These are phyloP conservation scores for Arctia plantaginis DNA, from an alignment of 2,888 invertebrate species.

Conservation along the genomic window DNA sequence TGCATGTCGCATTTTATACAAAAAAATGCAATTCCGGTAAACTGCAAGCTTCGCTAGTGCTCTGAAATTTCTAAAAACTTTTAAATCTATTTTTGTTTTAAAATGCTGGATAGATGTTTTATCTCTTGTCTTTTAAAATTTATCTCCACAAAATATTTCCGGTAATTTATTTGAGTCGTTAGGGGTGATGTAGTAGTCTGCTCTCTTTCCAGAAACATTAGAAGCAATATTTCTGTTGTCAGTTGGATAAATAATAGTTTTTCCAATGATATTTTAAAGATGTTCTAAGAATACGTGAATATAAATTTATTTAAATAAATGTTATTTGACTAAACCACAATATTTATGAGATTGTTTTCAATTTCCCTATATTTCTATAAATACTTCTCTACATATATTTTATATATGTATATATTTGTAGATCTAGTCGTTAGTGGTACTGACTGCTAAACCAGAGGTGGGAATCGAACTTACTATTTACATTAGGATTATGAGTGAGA, in stretches of 20 bases:
- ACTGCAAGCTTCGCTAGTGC: slow-evolving; percentile 31
- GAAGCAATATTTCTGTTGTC: background rate
- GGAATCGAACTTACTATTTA: too few relatives aligned
- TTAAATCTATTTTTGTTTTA: slow-evolving; percentile 20
- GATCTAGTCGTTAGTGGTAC: too few relatives aligned
- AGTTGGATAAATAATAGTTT: background rate
- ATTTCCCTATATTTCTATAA: background rate
- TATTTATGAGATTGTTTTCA: background rate
- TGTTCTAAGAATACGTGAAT: background rate
- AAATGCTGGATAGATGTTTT: slow-evolving; percentile 9
- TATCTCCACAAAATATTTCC: background rate
- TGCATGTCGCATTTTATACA: slow-evolving; percentile 21
- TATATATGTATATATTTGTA: too few relatives aligned
- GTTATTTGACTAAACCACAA: background rate
- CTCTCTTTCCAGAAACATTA: background rate
- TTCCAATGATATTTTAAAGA: background rate
- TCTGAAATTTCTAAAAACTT: slow-evolving; percentile 33
- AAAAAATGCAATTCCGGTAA: slow-evolving; percentile 40
- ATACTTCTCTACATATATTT: too few relatives aligned
- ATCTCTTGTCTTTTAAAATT: slow-evolving; percentile 1
- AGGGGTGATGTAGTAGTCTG: background rate
- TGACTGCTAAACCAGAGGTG: too few relatives aligned
- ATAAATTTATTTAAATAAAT: background rate
- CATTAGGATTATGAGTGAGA: too few relatives aligned
- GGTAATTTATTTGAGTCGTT: background rate